phyloP scores from a whole-genome alignment of 2,113 vertebrate genomes.

The Oxyruncus cristatus region DNA sequence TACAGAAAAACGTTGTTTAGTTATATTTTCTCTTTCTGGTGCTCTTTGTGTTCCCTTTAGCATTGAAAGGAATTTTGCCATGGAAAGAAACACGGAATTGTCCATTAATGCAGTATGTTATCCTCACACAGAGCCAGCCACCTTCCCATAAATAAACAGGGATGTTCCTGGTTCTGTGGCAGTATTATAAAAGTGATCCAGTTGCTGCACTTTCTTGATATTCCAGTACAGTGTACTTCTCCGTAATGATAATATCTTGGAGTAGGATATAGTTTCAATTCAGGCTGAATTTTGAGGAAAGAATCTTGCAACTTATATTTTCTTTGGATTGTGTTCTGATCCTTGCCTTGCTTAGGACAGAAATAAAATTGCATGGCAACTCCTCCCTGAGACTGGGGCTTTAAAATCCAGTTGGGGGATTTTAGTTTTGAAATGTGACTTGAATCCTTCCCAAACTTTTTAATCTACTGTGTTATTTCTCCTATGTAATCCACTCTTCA shows the following conservation, averaged over 20 bases:
- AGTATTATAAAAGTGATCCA: background rate
- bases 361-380: conserved; percentile 28
- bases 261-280: background rate
- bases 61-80: background rate
- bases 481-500: background rate
- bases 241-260: background rate
- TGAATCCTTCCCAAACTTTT: conserved; percentile 14
- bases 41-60: background rate
- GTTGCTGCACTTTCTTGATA: background rate
- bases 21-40: background rate
- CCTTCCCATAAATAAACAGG: background rate
- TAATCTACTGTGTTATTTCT: background rate
- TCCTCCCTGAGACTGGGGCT: background rate
- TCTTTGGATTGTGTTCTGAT: conserved; percentile 38
- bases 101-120: background rate
- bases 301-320: background rate
- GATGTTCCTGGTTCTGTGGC: background rate
- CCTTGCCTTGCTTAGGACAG: background rate
- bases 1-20: background rate
- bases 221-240: background rate
- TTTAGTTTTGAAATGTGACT: conserved; percentile 32
- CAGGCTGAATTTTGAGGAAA: conserved; percentile 2
- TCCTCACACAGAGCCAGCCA: background rate
- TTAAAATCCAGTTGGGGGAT: conserved; percentile 45
- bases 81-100: background rate